Conservation (phyloP, 2,113 vertebrate genomes). For the Strix aluco region DNA sequence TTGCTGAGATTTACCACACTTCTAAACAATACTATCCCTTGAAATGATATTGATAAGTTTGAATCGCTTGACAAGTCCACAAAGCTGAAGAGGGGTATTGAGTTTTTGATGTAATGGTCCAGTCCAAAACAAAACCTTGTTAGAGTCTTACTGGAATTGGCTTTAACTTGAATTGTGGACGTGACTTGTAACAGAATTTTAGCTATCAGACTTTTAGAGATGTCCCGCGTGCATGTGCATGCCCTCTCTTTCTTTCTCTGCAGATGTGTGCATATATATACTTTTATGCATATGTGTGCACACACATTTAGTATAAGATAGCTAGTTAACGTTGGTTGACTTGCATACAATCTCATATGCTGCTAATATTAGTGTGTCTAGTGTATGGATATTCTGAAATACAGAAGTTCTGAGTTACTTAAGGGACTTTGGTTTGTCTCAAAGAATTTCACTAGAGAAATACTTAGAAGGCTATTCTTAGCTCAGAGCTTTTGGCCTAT, state of each 20-base stretch:
- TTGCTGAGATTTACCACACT: background rate
- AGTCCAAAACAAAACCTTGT: background rate
- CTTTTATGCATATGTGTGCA: accelerated
- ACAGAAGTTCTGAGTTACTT: background rate
- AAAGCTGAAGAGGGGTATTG: accelerated
- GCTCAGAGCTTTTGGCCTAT: background rate
- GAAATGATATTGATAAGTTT: background rate
- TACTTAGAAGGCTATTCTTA: background rate
- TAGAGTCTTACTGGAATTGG: background rate
- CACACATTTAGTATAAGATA: background rate
- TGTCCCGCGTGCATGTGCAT: accelerated
- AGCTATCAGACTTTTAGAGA: background rate
- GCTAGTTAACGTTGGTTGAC: background rate
- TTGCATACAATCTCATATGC: background rate
- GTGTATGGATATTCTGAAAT: background rate
- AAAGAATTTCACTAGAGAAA: background rate
- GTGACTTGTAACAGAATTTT: background rate
- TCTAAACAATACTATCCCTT: background rate
- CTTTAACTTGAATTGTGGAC: background rate
- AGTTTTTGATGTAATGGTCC: background rate
- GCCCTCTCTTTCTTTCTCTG: background rate
- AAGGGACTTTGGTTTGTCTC: background rate
- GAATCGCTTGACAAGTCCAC: background rate
- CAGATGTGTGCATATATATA: background rate
- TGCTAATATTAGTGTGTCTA: background rate